Conservation (phyloP, 2,888 invertebrate genomes). For the Byasa hedistus region DNA sequence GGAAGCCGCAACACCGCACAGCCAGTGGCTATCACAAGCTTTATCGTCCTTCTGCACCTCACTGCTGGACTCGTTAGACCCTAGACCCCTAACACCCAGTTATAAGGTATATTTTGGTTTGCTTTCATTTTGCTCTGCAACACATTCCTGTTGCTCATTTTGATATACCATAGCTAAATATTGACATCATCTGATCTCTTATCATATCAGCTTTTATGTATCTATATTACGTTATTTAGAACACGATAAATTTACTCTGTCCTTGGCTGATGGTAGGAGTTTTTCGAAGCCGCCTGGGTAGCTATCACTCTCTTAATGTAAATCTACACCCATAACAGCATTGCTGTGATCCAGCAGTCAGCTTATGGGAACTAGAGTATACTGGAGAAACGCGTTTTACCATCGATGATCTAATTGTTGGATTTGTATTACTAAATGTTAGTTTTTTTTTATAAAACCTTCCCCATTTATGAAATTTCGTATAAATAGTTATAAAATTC, state of each 20-base stretch:
- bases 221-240: background rate
- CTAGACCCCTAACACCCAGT: slow-evolving; percentile 64
- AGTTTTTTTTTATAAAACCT: no score
- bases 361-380: no score
- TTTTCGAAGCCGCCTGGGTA: no score
- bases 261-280: no score
- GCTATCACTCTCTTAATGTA: no score
- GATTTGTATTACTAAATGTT: no score
- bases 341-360: no score
- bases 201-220: background rate
- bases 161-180: background rate
- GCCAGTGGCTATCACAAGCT: slow-evolving; percentile 93
- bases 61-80: slow-evolving; percentile 87
- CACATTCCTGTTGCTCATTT: background rate
- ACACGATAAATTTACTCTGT: background rate
- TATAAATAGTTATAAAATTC: no score
- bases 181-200: background rate
- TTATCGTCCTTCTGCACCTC: slow-evolving; percentile 88
- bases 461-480: no score
- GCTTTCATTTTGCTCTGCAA: slow-evolving; percentile 1
- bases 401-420: no score
- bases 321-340: no score
- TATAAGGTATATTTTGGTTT: slow-evolving; percentile 51
- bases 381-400: no score
- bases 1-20: slow-evolving; percentile 89